Base-by-base conservation (phyloP, 35 echinoderm and acorn worm species). In the Lytechinus variegatus region DNA sequence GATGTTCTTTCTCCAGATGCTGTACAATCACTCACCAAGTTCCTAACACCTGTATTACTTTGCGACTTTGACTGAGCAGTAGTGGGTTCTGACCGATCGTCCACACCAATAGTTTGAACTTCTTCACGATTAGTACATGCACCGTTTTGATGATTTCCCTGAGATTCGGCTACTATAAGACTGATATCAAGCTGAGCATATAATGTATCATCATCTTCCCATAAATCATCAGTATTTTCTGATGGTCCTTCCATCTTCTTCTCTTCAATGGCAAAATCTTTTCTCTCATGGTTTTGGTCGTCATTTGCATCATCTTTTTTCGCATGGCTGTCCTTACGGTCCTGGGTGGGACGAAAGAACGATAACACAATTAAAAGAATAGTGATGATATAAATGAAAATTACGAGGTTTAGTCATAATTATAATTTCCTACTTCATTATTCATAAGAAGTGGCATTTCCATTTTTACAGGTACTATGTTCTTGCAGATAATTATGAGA, bases 181-280 rank as follows among this genome's bases (percentile, higher is more conserved):
- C 93, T 94, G 16, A 96, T 9, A 61, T 96, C 94, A 66, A 96
- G 92, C 54, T 94, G 61, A 14, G 94, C 96, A 24, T 87, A 96
- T 53, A 96, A 89, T 9, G 79, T 94, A 60, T 96, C 96, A 11
- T 96, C 93, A 28, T 79, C 86, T 27, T 96, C 96, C 96, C 96
- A 96, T 27, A 57, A 54, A 27, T 93, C 92, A n/a, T 54, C 28
- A 28, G 4, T 93, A 54, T 27, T 11, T 54, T 90, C 28, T 90
- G 28, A 9, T 90, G 88, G 27, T 13, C 12, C 6, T 16, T 90
- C 88, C 33, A 16, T 27, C 88, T 11, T 21, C 13, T 54, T 6
- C 13, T 54, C 0, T n/a, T 93, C 55, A 19, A 54, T 10, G 55
- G 54, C 29, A 21, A 6, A 2, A 55, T 54, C 11, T 93, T 4